Percentiles rank a stretch among this genome's conserved stretches.
Evolutionary conservation across 2,113 vertebrate species (phyloP).

Genomic region (Charadrius vociferus): DNA sequence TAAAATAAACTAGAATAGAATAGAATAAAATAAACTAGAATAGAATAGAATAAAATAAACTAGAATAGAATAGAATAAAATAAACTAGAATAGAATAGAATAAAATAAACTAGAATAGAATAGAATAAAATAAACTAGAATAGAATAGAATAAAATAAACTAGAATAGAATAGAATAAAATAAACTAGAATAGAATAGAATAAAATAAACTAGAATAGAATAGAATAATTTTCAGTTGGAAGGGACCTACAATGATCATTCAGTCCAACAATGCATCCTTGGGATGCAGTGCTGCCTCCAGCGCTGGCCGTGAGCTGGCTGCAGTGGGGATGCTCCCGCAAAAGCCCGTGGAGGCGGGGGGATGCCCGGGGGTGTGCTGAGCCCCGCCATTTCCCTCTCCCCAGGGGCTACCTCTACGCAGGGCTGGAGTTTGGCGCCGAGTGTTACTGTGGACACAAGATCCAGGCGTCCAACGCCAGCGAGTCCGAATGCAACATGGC

Average conservation of each 20-base stretch:
- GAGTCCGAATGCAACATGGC: slow-evolving; percentile 92
- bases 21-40: background rate
- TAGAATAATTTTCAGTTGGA: background rate
- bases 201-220: no score
- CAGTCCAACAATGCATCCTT: rapidly evolving
- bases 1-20: no score
- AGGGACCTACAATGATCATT: background rate
- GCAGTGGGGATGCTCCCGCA: background rate
- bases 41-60: background rate
- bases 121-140: no score
- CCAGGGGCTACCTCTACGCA: slow-evolving; percentile 92
- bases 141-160: background rate
- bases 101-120: no score
- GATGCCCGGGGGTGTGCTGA: rapidly evolving
- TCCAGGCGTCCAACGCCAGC: slow-evolving; percentile 86
- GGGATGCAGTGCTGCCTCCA: background rate
- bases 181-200: background rate
- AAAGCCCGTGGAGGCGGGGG: rapidly evolving
- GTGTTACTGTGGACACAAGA: slow-evolving; percentile 96
- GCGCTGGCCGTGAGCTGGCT: background rate
- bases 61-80: background rate
- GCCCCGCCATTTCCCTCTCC: background rate
- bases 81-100: no score
- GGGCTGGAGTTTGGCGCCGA: slow-evolving; percentile 97
- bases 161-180: no score